Base-by-base conservation (phyloP, 2,888 invertebrate genomes). In the Netelia melanura region DNA sequence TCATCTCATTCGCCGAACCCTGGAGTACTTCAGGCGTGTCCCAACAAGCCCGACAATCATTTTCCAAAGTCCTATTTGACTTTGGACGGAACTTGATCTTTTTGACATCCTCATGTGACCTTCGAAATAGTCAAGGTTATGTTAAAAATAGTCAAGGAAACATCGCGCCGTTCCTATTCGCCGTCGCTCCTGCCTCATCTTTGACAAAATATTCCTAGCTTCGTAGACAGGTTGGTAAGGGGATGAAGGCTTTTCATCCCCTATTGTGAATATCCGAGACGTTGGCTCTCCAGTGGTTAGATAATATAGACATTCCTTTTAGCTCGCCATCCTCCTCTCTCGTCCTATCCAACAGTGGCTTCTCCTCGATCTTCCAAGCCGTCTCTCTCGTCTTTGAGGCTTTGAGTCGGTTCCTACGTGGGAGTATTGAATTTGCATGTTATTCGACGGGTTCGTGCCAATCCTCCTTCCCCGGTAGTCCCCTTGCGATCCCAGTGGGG, bases 341-440 rank as follows among this genome's bases (percentile, higher is more conserved):
- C 30, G 64, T 54, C 17, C 48, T 38, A 38, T 38, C 38, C 38
- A 38, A 38, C 38, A 67, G 61, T 70, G 30, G 6, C 23, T 11
- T 23, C 44, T 25, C 52, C 38, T 61, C 65, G 17, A 52, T 23
- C 43, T 44, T 65, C 43, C 23, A 10, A 75, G 52, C 54, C 54
- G 56, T 64, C 72, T 58, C 72, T 44, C 72, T 61, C 82, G 89
- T 87, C 88, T 88, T 88, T 88, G 89, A 88, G 74, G 86, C 89
- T 89, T 87, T 87, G 87, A 87, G 83, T 76, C 76, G 87, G 80
- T 85, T 80, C 48, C 83, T 70, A 72, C 74, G 81, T 81, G 75
- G 86, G 87, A 87, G 88, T 89, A 90, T 90, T 90, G 89, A 90
- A 92, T 91, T 91, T 92, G 90, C 91, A 91, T 91, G 89, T 90